phyloP scores from a whole-genome alignment of 2,797 vertebrate species.

The Manis pentadactyla region DNA sequence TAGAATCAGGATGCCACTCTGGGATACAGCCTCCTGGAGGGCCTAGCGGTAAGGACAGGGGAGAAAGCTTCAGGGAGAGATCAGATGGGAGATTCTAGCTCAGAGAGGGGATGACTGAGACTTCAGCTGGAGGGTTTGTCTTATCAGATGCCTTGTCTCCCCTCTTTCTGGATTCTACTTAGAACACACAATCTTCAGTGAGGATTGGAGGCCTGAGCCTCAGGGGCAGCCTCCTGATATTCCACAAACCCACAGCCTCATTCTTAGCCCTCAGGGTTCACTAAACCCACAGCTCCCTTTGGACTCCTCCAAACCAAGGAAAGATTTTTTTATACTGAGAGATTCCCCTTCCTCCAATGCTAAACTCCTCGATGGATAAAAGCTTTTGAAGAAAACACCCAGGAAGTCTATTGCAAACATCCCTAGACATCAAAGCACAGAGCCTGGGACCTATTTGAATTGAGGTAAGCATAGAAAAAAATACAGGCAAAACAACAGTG shows the following conservation, averaged over 20 bases:
- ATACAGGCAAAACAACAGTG: neutral
- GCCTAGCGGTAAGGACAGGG: accelerated
- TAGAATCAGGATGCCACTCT: neutral
- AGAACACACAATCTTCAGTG: neutral
- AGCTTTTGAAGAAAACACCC: neutral
- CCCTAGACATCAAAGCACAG: neutral
- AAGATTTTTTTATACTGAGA: neutral
- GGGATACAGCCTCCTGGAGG: neutral
- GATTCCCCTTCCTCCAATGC: neutral
- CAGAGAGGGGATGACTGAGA: neutral
- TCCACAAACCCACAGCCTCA: neutral
- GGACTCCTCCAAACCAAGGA: too few relatives aligned
- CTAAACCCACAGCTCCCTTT: neutral
- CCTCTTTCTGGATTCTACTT: neutral
- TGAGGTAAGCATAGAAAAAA: neutral
- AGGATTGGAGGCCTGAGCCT: neutral
- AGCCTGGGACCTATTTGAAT: neutral
- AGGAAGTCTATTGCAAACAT: neutral
- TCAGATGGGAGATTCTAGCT: neutral
- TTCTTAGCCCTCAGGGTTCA: neutral
- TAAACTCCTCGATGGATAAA: neutral
- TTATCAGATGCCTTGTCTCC: neutral
- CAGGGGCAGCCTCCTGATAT: neutral
- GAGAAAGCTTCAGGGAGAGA: neutral
- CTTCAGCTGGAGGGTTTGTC: neutral